A percentile compares a stretch with the other conserved stretches of the same genome.
Conservation (phyloP, 2,888 invertebrate species). For the Lithophane ornitopus region DNA sequence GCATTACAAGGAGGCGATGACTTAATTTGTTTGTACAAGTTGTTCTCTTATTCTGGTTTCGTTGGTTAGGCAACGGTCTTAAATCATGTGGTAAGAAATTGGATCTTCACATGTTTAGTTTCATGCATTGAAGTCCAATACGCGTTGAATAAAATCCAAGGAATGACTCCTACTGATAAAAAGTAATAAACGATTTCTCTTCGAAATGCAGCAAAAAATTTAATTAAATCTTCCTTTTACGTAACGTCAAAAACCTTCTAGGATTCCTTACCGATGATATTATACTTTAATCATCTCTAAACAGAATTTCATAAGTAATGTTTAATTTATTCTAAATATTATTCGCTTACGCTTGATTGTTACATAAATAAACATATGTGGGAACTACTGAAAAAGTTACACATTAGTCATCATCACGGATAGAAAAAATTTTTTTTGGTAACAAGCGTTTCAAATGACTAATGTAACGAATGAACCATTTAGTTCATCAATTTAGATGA, state of each 20-base stretch:
- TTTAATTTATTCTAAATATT: background rate
- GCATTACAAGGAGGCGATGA: slow-evolving; percentile 4
- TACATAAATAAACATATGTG: slow-evolving; percentile 18
- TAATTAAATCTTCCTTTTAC: slow-evolving; percentile 25
- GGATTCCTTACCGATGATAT: slow-evolving; percentile 7
- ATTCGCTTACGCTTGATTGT: background rate
- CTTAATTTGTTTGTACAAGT: slow-evolving; percentile 34
- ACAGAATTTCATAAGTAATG: background rate
- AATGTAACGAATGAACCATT: slow-evolving; percentile 46
- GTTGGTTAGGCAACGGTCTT: slow-evolving; percentile 26
- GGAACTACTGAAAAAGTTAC: slow-evolving; percentile 32
- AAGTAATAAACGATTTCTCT: background rate
- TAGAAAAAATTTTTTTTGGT: slow-evolving; percentile 15
- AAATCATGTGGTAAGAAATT: slow-evolving; percentile 5
- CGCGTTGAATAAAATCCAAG: slow-evolving; percentile 5
- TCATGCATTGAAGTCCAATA: slow-evolving; percentile 4
- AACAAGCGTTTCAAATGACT: slow-evolving; percentile 37
- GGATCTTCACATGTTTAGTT: background rate
- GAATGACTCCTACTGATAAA: slow-evolving; percentile 1
- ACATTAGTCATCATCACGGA: slow-evolving; percentile 44
- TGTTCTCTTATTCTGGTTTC: slow-evolving; percentile 39
- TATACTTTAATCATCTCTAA: background rate
- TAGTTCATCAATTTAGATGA: slow-evolving; percentile 35
- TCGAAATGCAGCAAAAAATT: slow-evolving; percentile 12
- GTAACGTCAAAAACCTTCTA: slow-evolving; percentile 6